Percentiles rank a stretch among this genome's conserved stretches.
Evolutionary conservation across 1,140 invertebrate genomes (phyloP).

Genomic region (Brachionus koreanus): DNA sequence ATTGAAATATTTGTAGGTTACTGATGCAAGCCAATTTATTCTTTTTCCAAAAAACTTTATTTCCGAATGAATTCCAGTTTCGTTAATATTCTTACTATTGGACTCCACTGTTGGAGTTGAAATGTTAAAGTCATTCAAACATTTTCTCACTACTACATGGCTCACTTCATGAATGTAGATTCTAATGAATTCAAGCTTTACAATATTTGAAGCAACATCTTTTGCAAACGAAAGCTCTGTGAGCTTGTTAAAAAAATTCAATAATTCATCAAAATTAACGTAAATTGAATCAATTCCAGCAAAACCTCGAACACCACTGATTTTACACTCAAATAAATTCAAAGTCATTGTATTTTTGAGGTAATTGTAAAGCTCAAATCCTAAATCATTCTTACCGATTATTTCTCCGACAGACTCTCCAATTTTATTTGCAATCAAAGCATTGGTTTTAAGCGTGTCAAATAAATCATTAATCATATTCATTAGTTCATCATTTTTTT

Average conservation of each 20-base stretch:
- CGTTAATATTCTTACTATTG: not conserved
- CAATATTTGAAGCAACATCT: not conserved
- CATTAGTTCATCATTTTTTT: not conserved
- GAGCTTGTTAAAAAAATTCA: not conserved
- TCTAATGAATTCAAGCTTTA: not conserved
- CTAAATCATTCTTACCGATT: not conserved
- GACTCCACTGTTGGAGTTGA: not conserved
- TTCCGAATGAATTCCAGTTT: not conserved
- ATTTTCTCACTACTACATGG: not conserved
- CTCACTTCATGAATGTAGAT: conserved; percentile 8
- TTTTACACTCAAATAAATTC: not conserved
- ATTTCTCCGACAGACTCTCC: not conserved
- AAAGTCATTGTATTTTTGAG: not conserved
- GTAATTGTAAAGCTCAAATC: not conserved
- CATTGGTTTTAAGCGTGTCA: not conserved
- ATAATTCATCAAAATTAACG: not conserved
- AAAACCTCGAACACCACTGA: not conserved
- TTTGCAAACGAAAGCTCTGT: not conserved
- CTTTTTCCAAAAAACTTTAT: not conserved
- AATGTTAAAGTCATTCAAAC: conserved; percentile 2
- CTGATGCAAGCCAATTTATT: not conserved
- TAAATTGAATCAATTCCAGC: not conserved
- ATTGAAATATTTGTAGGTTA: not conserved
- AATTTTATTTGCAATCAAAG: not conserved
- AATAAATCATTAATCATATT: not conserved